Conservation (phyloP, 2,797 vertebrate genomes). For the Gorsachius magnificus region DNA sequence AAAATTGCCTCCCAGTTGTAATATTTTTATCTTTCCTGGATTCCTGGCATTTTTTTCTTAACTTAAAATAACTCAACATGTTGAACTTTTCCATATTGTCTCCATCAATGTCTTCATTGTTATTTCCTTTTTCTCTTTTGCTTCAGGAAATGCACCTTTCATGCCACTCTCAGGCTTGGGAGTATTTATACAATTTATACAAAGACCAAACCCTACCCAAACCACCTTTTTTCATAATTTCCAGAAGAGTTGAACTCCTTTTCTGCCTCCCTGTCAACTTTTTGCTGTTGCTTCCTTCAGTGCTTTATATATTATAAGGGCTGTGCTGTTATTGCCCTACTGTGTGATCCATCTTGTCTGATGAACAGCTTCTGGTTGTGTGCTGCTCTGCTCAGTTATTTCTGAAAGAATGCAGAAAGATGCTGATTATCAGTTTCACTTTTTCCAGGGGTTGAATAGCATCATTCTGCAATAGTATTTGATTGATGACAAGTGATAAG, state of each 20-base stretch:
- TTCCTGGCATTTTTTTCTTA: constrained; percentile 13
- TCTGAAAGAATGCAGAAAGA: background rate
- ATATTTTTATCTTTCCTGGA: background rate
- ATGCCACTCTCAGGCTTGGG: background rate
- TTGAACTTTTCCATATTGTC: background rate
- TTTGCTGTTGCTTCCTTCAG: background rate
- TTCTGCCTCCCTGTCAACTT: background rate
- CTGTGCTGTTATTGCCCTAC: background rate
- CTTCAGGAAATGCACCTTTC: background rate
- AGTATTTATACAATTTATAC: background rate
- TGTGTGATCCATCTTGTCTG: background rate
- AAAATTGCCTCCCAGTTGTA: background rate
- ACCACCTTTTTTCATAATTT: background rate
- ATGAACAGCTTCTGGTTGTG: background rate
- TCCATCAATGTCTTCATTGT: background rate
- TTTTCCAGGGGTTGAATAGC: background rate
- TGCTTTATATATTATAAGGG: background rate
- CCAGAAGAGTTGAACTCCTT: background rate
- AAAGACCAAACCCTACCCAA: background rate
- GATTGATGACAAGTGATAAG: background rate
- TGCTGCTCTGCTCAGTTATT: background rate
- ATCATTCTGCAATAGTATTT: background rate
- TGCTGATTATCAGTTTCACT: background rate
- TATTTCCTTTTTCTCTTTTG: background rate
- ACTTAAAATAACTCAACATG: background rate